Evolutionary conservation across 2,888 invertebrate genomes (phyloP).

Genomic region (Athrips mouffetella): DNA sequence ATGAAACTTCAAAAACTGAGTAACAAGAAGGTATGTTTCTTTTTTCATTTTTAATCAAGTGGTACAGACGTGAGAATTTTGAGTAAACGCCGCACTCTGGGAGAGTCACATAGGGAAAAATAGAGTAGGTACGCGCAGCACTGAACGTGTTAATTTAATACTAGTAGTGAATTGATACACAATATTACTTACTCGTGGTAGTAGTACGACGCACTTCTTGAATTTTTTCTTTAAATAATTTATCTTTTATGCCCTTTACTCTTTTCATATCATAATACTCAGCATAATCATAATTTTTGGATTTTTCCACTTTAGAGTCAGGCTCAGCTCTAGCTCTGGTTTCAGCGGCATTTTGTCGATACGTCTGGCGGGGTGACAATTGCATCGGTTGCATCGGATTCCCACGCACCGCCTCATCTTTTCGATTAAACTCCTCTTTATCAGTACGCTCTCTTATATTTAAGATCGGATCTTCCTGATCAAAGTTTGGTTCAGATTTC

Average conservation of each 20-base stretch:
- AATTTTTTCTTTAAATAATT: conserved; percentile 26
- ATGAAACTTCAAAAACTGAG: background rate
- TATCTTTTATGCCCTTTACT: conserved; percentile 46
- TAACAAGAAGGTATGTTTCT: too few species aligned
- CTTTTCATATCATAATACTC: conserved; percentile 61
- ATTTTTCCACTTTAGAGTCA: background rate
- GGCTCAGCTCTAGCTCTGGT: background rate
- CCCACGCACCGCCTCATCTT: too few species aligned
- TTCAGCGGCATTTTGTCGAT: background rate
- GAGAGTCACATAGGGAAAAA: too few species aligned
- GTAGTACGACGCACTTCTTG: background rate
- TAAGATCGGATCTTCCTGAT: conserved; percentile 1
- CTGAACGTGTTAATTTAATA: too few species aligned
- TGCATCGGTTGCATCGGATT: background rate
- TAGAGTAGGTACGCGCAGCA: too few species aligned
- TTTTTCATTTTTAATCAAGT: too few species aligned
- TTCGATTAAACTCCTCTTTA: background rate
- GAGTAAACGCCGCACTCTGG: too few species aligned
- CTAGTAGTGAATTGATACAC: background rate
- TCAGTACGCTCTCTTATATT: conserved; percentile 16
- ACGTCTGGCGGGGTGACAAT: background rate
- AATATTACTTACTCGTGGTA: background rate
- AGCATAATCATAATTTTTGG: conserved; percentile 38
- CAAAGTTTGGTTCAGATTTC: conserved; percentile 14
- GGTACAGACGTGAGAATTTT: too few species aligned